Evolutionary conservation across 2,113 vertebrate genomes (phyloP).

Genomic region (Larimichthys polyactis): DNA sequence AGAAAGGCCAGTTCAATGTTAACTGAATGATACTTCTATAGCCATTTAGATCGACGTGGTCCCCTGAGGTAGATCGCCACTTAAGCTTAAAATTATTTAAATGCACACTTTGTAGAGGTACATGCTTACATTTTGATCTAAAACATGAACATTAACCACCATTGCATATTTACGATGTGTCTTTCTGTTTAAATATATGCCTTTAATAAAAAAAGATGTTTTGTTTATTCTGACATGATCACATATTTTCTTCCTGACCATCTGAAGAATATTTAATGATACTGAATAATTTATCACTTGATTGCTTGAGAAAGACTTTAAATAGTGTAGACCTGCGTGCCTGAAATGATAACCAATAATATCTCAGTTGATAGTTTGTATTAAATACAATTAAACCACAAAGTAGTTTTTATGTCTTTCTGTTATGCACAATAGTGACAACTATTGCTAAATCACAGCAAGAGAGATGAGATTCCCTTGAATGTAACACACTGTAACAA

Average conservation of each 20-base stretch:
- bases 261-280: neutral
- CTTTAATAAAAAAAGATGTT: neutral
- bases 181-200: neutral
- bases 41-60: neutral
- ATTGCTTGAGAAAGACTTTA: no score
- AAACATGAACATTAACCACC: neutral
- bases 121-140: neutral
- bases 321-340: no score
- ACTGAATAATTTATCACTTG: neutral
- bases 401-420: neutral
- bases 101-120: neutral
- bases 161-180: neutral
- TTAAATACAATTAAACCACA: neutral
- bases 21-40: neutral
- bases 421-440: neutral
- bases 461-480: neutral
- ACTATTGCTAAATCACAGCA: neutral
- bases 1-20: neutral
- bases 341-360: no score
- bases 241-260: neutral
- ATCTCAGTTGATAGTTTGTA: neutral
- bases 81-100: neutral
- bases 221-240: neutral
- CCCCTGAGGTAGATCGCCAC: constrained; percentile 4
- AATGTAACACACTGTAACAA: neutral